These are phyloP conservation scores for Neuroterus valhalla DNA, from an alignment of 1,140 invertebrate species.

Conservation along the genomic window DNA sequence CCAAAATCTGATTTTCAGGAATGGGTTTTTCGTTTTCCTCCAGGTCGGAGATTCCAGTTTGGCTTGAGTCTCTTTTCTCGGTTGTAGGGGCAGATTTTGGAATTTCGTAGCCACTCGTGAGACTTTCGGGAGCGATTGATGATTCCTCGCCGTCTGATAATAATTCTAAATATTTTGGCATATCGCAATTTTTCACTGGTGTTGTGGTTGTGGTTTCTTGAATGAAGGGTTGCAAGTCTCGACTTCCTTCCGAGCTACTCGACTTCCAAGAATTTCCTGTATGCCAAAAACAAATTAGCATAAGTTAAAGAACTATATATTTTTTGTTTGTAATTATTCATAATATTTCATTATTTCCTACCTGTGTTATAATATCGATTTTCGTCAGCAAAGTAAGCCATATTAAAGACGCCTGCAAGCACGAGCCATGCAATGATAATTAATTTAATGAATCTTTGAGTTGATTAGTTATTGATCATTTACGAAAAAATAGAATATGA, in stretches of 20 bases:
- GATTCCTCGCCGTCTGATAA: constrained; percentile 71
- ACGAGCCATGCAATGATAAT: constrained; percentile 74
- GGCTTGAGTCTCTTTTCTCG: constrained; percentile 40
- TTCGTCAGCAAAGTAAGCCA: constrained; percentile 76
- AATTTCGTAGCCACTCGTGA: constrained; percentile 78
- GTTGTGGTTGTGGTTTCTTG: constrained; percentile 58
- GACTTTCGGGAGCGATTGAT: constrained; percentile 66
- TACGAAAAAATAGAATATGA: too few relatives aligned
- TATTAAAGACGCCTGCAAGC: constrained; percentile 75
- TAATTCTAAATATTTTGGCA: constrained; percentile 78
- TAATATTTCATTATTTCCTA: constrained; percentile 57
- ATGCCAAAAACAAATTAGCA: constrained; percentile 34
- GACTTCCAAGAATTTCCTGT: constrained; percentile 72
- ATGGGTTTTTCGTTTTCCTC: constrained; percentile 35
- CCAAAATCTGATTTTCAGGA: constrained; percentile 29
- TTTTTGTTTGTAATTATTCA: not conserved
- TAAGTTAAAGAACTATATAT: too few relatives aligned
- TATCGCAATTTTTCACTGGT: constrained; percentile 51
- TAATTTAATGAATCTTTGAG: constrained; percentile 58
- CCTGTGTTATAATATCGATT: constrained; percentile 76
- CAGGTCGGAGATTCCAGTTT: constrained; percentile 40
- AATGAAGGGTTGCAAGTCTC: constrained; percentile 68
- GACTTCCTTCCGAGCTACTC: constrained; percentile 67
- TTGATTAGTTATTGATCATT: too few relatives aligned
- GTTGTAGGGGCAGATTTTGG: constrained; percentile 70